These are phyloP conservation scores for Hafferia zeledoni DNA, from an alignment of 2,797 vertebrate genomes.

Conservation along the genomic window DNA sequence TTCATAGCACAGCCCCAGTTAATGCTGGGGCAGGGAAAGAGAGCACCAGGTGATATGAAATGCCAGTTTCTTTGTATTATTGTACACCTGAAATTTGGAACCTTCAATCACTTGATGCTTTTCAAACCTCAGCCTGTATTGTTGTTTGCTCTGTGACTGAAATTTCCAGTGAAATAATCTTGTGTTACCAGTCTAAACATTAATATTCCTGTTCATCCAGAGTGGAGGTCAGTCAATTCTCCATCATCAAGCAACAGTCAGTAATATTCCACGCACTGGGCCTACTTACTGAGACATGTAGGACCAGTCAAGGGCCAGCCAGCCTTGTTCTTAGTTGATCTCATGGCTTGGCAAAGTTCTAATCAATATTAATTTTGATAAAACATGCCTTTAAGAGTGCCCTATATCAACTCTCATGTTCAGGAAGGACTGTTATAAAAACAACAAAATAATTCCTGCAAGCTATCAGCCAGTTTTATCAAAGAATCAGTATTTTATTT, in stretches of 20 bases:
- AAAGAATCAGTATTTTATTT: background rate
- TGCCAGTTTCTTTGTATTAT: background rate
- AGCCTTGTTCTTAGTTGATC: background rate
- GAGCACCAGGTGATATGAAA: background rate
- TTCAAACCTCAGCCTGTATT: background rate
- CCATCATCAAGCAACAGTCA: background rate
- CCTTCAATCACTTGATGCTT: background rate
- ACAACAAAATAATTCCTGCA: background rate
- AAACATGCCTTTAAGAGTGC: background rate
- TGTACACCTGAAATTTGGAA: background rate
- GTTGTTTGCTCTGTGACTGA: background rate
- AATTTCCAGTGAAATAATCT: background rate
- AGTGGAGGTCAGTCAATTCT: background rate
- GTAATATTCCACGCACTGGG: background rate
- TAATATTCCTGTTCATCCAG: background rate
- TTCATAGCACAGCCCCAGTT: background rate
- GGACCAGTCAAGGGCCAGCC: background rate
- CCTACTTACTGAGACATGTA: background rate
- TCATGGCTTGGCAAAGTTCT: background rate
- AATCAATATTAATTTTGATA: background rate
- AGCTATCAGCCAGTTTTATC: background rate
- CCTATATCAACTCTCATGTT: background rate
- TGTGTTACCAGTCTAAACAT: background rate
- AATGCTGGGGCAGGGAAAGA: background rate
- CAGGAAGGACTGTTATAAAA: background rate